Conservation (phyloP, 1,140 invertebrate genomes). For the Saccostrea echinata region DNA sequence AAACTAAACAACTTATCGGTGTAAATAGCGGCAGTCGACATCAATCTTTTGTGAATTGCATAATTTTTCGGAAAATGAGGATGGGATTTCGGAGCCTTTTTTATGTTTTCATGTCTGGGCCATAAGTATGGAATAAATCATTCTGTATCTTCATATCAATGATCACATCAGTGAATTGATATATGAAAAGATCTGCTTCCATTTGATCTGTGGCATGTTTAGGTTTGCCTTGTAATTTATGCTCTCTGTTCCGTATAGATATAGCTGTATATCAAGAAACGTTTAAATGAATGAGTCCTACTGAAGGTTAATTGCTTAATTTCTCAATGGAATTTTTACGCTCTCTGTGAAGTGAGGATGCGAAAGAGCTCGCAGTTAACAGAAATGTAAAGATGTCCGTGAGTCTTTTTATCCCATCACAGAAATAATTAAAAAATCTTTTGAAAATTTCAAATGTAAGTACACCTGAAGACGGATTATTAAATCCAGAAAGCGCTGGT, state of each 20-base stretch:
- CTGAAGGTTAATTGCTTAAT: background rate
- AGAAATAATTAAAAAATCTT: background rate
- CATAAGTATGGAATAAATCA: slow-evolving; percentile 28
- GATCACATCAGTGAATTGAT: slow-evolving; percentile 14
- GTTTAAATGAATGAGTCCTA: background rate
- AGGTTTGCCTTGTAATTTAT: slow-evolving; percentile 3
- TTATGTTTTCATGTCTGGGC: background rate
- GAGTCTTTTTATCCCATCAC: background rate
- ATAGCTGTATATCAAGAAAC: background rate
- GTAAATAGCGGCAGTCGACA: slow-evolving; percentile 6
- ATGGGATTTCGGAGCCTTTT: slow-evolving; percentile 4
- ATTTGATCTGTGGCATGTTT: slow-evolving; percentile 20
- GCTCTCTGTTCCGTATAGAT: background rate
- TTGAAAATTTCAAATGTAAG: too few species aligned
- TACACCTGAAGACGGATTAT: too few species aligned
- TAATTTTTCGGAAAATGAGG: slow-evolving; percentile 16
- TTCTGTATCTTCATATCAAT: slow-evolving; percentile 8
- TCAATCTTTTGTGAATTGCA: slow-evolving; percentile 24
- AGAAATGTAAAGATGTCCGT: background rate
- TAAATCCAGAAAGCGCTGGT: too few species aligned
- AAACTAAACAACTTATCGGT: background rate
- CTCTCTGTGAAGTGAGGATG: background rate
- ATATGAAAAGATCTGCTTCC: slow-evolving; percentile 14
- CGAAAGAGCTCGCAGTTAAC: background rate
- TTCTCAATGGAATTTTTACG: slow-evolving; percentile 6